Evolutionary conservation across 2,888 invertebrate genomes (phyloP), one percentile per base, ranked within the genome.

Genomic region (Acronicta leporina): DNA sequence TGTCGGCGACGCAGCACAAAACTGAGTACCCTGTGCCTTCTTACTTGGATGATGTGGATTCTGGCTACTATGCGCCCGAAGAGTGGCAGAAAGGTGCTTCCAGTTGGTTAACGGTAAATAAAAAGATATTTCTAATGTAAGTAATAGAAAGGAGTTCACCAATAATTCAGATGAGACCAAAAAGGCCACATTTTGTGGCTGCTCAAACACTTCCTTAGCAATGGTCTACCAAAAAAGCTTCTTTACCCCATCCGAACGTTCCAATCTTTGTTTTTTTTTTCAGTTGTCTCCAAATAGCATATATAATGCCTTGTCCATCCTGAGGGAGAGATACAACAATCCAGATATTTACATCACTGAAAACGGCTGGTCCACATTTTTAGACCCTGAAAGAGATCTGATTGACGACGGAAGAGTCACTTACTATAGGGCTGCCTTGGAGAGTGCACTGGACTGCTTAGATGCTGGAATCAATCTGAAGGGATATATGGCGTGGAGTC

Each of bases 401-500:
- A 73, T 88, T 3, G 95, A 96, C 76, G 80, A 85, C 0, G 87
- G 87, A 25, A 84, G 95, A 55, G 82, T 94, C 11, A 53, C 74
- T 1, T 94, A 91, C 79, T 84, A 90, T 43, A 82, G 91, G 55
- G 80, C 84, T 0, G 90, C 95, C n/a, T 73, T 95, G 49, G 83
- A 87, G 30, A 89, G 88, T 52, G 79, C 90, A 14, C 60, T 94
- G 35, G 84, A 92, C 16, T 85, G 89, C 0, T 68, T 95, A 2
- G 89, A 92, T 20, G 92, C 90, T 16, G 92, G 92, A 0, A 89
- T 94, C 9, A 83, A 92, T 45, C 84, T 95, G 0, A 84, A 81
- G 49, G 95, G 95, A 0, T 96, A 96, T 81, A 94, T 95, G 60
- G 94, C 94, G 1, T 96, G 96, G 96, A 95, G 95, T 62, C 82